Conservation (phyloP, 2,888 invertebrate genomes). For the Venusia cambrica region DNA sequence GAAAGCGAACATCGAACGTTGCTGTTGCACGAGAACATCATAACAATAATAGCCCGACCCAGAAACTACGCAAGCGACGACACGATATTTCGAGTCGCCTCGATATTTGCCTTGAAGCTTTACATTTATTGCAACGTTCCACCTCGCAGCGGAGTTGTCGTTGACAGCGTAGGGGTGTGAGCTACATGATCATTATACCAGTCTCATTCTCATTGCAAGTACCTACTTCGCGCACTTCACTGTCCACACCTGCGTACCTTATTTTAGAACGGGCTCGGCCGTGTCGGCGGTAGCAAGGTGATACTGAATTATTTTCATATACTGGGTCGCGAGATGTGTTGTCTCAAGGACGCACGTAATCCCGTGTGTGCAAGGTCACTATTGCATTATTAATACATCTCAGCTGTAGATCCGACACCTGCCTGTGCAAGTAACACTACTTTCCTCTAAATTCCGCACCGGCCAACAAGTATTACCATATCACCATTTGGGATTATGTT, state of each 20-base stretch:
- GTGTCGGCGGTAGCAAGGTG: constrained; percentile 67
- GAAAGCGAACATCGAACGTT: constrained; percentile 36
- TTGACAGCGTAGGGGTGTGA: constrained; percentile 36
- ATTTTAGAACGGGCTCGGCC: constrained; percentile 67
- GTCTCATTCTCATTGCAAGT: constrained; percentile 43
- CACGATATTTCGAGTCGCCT: constrained; percentile 36
- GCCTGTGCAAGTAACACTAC: too few species aligned
- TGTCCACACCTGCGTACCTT: constrained; percentile 70
- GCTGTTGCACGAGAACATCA: constrained; percentile 24
- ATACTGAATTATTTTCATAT: constrained; percentile 74
- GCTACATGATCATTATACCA: constrained; percentile 19
- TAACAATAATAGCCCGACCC: constrained; percentile 32
- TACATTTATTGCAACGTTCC: constrained; percentile 36
- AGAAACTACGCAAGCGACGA: constrained; percentile 32
- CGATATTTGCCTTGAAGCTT: constrained; percentile 39
- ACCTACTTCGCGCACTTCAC: constrained; percentile 45
- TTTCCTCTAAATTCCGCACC: too few species aligned
- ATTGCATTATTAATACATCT: constrained; percentile 39
- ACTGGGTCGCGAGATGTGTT: constrained; percentile 68
- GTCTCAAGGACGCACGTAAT: constrained; percentile 68
- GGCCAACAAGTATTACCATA: too few species aligned
- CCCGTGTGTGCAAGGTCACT: constrained; percentile 44
- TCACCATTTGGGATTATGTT: too few species aligned
- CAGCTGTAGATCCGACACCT: too few species aligned
- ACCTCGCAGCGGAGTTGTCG: constrained; percentile 35